Conservation (phyloP, 2,113 vertebrate genomes). For the Psilopogon haemacephalus region DNA sequence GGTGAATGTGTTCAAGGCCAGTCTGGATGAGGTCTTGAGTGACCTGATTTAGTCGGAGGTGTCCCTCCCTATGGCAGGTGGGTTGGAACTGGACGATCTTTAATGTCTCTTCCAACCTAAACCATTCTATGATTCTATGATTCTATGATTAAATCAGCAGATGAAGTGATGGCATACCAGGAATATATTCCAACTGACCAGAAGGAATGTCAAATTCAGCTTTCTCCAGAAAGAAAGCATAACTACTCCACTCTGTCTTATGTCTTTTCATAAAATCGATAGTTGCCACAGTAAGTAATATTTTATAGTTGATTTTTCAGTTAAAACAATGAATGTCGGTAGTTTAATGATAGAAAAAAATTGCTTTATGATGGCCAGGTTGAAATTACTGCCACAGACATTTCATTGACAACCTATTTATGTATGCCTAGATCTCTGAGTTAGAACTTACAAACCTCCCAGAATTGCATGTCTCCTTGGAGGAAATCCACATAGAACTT, state of each 20-base stretch:
- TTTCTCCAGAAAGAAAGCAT: not conserved
- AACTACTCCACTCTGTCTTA: not conserved
- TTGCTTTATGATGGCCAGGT: not conserved
- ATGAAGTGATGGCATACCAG: not conserved
- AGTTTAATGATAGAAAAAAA: not conserved
- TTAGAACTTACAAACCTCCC: not conserved
- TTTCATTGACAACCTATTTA: not conserved
- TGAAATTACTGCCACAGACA: not conserved
- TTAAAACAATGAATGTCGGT: not conserved
- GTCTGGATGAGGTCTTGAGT: too few relatives aligned
- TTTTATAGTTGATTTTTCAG: not conserved
- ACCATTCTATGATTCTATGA: too few relatives aligned
- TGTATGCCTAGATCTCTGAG: not conserved
- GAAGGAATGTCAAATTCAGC: not conserved
- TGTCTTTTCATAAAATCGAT: not conserved
- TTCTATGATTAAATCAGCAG: not conserved
- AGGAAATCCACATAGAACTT: constrained; percentile 29
- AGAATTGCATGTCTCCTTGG: not conserved
- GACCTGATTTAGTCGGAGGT: too few relatives aligned
- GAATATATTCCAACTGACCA: not conserved
- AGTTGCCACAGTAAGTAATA: not conserved
- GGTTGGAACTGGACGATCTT: too few relatives aligned
- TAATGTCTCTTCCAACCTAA: too few relatives aligned
- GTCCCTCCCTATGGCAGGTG: too few relatives aligned
- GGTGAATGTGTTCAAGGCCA: too few relatives aligned